A percentile compares a stretch with the other conserved stretches of the same genome.
These are phyloP conservation scores for Argopecten irradians DNA, from an alignment of 1,140 invertebrate species.

Conservation along the genomic window DNA sequence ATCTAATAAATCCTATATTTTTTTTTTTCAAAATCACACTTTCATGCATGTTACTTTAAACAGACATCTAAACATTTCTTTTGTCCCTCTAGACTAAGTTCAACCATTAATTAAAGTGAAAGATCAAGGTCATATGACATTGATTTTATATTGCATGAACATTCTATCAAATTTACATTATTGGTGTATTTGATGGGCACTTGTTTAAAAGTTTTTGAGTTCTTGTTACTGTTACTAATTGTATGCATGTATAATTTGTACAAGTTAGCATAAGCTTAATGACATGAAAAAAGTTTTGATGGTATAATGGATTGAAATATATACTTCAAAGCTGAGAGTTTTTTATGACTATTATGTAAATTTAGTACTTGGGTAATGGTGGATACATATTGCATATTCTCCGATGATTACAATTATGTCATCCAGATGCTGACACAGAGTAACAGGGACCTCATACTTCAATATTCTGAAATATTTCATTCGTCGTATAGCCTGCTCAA, in stretches of 20 bases:
- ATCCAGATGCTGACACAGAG: constrained; percentile 7
- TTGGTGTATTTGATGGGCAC: too few species aligned
- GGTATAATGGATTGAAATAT: too few species aligned
- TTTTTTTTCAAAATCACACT: too few species aligned
- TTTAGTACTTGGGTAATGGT: background rate
- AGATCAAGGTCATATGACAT: background rate
- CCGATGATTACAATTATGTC: background rate
- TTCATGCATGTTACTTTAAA: too few species aligned
- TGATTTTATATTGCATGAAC: too few species aligned
- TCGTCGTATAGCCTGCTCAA: constrained; percentile 12
- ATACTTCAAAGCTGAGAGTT: background rate
- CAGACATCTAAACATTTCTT: too few species aligned
- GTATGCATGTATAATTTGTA: background rate
- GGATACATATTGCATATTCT: background rate
- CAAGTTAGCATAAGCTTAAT: background rate
- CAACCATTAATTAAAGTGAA: too few species aligned
- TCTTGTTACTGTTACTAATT: background rate
- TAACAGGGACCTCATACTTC: constrained; percentile 25
- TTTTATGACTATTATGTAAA: too few species aligned
- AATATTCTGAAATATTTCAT: constrained; percentile 33
- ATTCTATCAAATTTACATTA: too few species aligned
- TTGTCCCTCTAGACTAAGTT: too few species aligned
- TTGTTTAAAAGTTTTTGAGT: background rate
- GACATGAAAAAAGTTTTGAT: background rate
- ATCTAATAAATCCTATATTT: too few species aligned